Evolutionary conservation across 92 coral and sea anemone species (phyloP).

Genomic region (Galaxea fascicularis): DNA sequence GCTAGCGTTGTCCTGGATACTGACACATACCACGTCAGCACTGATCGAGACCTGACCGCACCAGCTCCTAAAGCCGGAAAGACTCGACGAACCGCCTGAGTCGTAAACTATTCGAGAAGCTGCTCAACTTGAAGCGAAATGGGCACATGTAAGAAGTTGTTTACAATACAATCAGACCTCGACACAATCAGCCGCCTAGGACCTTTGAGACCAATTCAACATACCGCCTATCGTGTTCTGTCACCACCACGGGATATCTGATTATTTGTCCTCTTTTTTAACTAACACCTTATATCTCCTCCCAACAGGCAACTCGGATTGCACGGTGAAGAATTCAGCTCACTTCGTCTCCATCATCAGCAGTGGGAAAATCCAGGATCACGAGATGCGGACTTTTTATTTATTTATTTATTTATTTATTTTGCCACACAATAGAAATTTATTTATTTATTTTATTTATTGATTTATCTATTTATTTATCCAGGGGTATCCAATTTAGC

Average conservation of each 20-base stretch:
- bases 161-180: constrained; percentile 30
- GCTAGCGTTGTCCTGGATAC: constrained; percentile 27
- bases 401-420: no score
- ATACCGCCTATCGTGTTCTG: neutral
- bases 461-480: no score
- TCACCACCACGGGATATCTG: neutral
- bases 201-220: neutral
- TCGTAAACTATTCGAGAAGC: constrained; percentile 16
- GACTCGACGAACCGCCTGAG: constrained; percentile 14
- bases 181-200: neutral
- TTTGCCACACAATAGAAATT: no score
- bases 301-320: neutral
- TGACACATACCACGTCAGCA: neutral
- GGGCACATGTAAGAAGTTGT: constrained; percentile 11
- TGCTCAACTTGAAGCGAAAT: constrained; percentile 20
- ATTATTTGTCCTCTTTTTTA: neutral
- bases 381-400: neutral
- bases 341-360: neutral
- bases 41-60: constrained; percentile 21
- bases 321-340: neutral
- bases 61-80: constrained; percentile 12
- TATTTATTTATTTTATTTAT: no score
- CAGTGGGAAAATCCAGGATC: neutral
- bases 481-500: no score
- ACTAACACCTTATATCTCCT: neutral